These are phyloP conservation scores for Melanostigma gelatinosum DNA, from an alignment of 2,113 vertebrate species.

Conservation along the genomic window DNA sequence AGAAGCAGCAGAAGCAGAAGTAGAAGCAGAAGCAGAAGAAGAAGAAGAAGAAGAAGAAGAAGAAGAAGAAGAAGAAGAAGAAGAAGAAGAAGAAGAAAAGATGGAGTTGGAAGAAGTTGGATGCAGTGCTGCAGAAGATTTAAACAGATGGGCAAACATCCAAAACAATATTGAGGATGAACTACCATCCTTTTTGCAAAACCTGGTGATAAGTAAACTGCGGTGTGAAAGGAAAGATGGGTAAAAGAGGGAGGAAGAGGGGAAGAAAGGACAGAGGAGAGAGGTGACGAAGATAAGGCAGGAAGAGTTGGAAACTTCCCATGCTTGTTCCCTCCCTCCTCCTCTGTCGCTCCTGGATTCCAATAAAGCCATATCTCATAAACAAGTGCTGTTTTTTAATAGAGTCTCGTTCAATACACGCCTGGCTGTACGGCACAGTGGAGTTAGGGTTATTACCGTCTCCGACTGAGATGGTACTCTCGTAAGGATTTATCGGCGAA, in stretches of 20 bases:
- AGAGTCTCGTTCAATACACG: slow-evolving; percentile 61
- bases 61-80: no score
- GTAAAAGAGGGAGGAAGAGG: not conserved
- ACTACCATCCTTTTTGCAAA: not conserved
- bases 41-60: no score
- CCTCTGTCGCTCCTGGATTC: slow-evolving; percentile 43
- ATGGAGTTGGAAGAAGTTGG: not conserved
- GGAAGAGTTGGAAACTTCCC: slow-evolving; percentile 23
- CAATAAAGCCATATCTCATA: slow-evolving; percentile 67
- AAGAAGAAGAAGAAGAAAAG: no score
- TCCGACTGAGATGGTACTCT: slow-evolving; percentile 50
- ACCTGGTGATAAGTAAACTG: not conserved
- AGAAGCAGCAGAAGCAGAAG: no score
- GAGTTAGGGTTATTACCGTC: slow-evolving; percentile 55
- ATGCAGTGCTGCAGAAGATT: not conserved
- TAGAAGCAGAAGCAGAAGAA: no score
- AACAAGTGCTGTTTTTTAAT: slow-evolving; percentile 69
- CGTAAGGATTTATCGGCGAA: slow-evolving; percentile 63
- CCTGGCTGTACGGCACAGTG: slow-evolving; percentile 26
- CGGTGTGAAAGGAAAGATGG: slow-evolving; percentile 17
- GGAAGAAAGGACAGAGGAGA: not conserved
- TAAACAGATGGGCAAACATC: not conserved
- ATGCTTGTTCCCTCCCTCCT: slow-evolving; percentile 9
- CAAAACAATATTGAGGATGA: not conserved
- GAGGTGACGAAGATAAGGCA: slow-evolving; percentile 23